Base-by-base conservation (phyloP, 2,113 vertebrate genomes). In the Aphelocoma coerulescens region DNA sequence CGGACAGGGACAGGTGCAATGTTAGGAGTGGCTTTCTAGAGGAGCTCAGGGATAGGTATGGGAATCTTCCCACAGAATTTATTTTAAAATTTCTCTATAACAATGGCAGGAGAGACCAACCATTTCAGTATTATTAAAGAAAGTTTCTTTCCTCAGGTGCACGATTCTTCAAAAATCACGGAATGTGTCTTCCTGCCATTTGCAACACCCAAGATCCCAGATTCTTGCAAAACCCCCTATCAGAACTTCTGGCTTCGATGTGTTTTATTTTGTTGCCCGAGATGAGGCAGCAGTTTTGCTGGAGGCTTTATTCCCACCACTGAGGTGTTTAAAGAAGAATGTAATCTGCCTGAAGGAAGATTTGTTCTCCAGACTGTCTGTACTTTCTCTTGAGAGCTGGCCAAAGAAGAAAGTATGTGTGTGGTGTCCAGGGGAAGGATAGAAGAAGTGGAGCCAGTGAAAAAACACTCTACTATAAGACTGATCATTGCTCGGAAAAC, bases 291-390 rank as follows among this genome's bases (percentile, higher is more conserved):
- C 43, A 83, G 73, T 69, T 92, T 85, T 58, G 71, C 71, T 88
- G 78, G 72, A 83, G 82, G 82, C 80, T 80, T 57, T 55, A 83
- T 21, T 69, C 67, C 46, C 3, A 0, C 48, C 6, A 2, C 19
- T 20, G 81, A 93, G 72, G 85, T 80, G 90, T 92, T 95, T 93
- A 90, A 46, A 92, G 85, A 48, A 86, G 48, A 90, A 86, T 44
- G 27, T 57, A 88, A 90, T 86, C 82, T 93, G 63, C 63, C 59
- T 16, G 59, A 73, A 88, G 75, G 85, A 63, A 88, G 79, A 80
- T 67, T 80, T 81, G 61, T 58, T 90, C 88, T 84, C 75, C 85
- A 93, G 85, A 81, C 75, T 74, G 74, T 37, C 82, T 93, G 78
- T 46, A 37, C 67, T 84, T 96, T 94, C 88, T 91, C 95, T 80